Base-by-base conservation (phyloP, 2,113 vertebrate genomes). In the Vidua chalybeata region DNA sequence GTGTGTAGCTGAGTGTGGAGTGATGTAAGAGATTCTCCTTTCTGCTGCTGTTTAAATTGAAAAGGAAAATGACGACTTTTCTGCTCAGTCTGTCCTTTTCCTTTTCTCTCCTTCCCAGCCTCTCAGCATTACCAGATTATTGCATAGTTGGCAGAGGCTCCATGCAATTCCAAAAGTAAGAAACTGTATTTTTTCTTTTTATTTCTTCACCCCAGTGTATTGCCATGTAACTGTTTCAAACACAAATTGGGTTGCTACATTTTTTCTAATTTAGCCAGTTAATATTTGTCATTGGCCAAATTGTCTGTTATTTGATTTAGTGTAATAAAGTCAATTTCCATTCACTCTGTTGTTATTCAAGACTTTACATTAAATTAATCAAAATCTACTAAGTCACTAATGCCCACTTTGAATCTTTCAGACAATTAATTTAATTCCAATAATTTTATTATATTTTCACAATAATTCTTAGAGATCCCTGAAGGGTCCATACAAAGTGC, bases 401-500 rank as follows among this genome's bases (percentile, higher is more conserved):
- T 37, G 41, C 15, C 16, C 17, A 61, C 51, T 63, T 46, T 56
- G 15, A 87, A 84, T 92, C 24, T 73, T 78, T 81, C 39, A 76
- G 33, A 33, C 9, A 59, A 59, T 39, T 1, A 87, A 84, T 81
- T 92, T 49, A 75, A 82, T 89, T 86, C 63, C 51, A 54, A 63
- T 2, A 27, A 46, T 84, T 92, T 80, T 31, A n/a, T 81, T 84
- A 58, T 45, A 74, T 81, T 89, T 95, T 81, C 41, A 84, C 61
- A 84, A 66, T 46, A 83, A 56, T 75, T 82, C 22, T 87, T 72
- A 46, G 26, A 62, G 4, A 73, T 77, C 37, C 28, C 35, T 55
- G 39, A 51, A 71, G n/a, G 15, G 3, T 71, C 49, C 8, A 8
- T 78, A 67, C 14, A 86, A 80, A 81, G 4, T 1, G 0, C 24